Conservation (phyloP, 2,797 vertebrate genomes). For the Menidia menidia region DNA sequence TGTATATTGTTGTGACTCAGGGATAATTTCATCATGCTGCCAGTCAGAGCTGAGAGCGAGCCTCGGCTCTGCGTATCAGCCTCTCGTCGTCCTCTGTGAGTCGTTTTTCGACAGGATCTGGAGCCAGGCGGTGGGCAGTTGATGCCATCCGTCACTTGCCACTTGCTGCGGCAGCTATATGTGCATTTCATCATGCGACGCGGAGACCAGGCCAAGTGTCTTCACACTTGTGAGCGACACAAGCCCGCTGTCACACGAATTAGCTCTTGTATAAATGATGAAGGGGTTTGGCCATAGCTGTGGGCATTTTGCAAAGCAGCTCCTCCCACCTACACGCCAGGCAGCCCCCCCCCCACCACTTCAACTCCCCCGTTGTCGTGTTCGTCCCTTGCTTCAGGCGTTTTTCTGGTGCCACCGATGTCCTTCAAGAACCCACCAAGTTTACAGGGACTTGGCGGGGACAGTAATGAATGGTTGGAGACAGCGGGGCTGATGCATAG, state of each 20-base stretch:
- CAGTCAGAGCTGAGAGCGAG: conserved; percentile 46
- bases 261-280: conserved; percentile 68
- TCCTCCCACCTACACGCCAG: conserved; percentile 13
- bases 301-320: conserved; percentile 54
- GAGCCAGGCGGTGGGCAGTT: conserved; percentile 19
- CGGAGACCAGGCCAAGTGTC: conserved; percentile 62
- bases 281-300: conserved; percentile 63
- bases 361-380: conserved; percentile 33
- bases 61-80: conserved; percentile 28
- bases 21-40: conserved; percentile 68
- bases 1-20: conserved; percentile 51
- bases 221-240: conserved; percentile 64
- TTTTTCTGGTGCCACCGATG: conserved; percentile 71
- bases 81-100: conserved; percentile 35
- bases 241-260: conserved; percentile 76
- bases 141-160: conserved; percentile 35
- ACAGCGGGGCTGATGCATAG: conserved; percentile 27
- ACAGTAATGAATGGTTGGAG: conserved; percentile 5
- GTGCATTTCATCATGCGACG: conserved; percentile 72
- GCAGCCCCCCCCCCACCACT: conserved; percentile 17
- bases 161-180: conserved; percentile 13
- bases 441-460: conserved; percentile 35
- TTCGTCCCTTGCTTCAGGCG: conserved; percentile 62
- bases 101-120: conserved; percentile 46
- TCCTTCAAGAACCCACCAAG: conserved; percentile 53